These are phyloP conservation scores for Dryococelus australis DNA, from an alignment of 2,888 invertebrate genomes.

Conservation along the genomic window DNA sequence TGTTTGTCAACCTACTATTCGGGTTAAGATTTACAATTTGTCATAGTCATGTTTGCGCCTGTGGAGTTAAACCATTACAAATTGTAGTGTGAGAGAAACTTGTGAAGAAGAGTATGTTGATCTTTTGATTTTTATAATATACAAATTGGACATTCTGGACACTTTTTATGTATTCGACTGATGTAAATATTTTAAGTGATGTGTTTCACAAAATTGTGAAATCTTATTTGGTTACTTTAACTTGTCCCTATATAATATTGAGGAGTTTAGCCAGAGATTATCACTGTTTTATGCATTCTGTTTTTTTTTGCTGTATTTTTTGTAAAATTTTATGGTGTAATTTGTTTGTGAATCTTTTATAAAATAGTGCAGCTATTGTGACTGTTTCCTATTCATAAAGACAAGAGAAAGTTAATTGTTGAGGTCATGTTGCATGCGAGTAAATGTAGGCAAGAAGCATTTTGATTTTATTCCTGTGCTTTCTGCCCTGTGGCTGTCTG, in stretches of 20 bases:
- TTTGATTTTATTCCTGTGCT: constrained; percentile 32
- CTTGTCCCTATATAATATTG: constrained; percentile 48
- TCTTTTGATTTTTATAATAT: background rate
- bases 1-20: background rate
- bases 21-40: background rate
- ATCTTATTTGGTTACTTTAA: constrained; percentile 47
- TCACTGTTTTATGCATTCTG: constrained; percentile 21
- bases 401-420: background rate
- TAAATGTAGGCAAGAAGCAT: constrained; percentile 13
- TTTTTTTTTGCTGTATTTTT: background rate
- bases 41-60: constrained; percentile 9
- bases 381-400: background rate
- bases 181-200: constrained; percentile 46
- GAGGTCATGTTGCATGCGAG: constrained; percentile 16
- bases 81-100: background rate
- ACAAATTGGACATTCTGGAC: constrained; percentile 13
- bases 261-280: constrained; percentile 31
- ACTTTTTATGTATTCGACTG: constrained; percentile 45
- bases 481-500: background rate
- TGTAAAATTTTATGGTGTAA: background rate
- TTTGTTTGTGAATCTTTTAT: background rate
- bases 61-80: background rate
- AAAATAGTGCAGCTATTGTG: background rate
- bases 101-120: constrained; percentile 8
- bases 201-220: constrained; percentile 7